Percentiles rank a stretch among this genome's conserved stretches.
Conservation (phyloP, 2,113 vertebrate species). For the Antennarius striatus region DNA sequence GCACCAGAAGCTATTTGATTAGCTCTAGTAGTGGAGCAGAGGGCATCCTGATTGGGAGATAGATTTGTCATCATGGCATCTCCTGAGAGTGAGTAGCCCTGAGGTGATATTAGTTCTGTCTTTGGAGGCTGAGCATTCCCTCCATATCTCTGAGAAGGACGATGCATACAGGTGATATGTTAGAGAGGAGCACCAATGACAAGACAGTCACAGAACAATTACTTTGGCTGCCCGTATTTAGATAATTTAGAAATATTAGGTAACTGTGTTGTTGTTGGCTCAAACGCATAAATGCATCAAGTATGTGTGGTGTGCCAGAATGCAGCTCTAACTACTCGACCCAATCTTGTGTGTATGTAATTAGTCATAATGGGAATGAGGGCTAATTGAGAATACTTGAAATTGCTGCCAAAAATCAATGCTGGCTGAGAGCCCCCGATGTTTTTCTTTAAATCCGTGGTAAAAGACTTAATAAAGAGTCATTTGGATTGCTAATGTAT, state of each 20-base stretch:
- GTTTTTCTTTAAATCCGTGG: neutral
- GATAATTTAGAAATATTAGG: no score
- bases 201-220: neutral
- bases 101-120: slow-evolving; percentile 35
- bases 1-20: slow-evolving; percentile 61
- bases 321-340: no score
- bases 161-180: slow-evolving; percentile 38
- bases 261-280: no score
- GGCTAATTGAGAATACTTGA: slow-evolving; percentile 28
- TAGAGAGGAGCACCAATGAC: neutral
- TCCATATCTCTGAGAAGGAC: neutral
- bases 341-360: slow-evolving; percentile 19
- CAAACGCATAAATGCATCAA: neutral
- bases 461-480: neutral
- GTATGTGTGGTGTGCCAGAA: no score
- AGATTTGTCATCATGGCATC: slow-evolving; percentile 56
- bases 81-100: slow-evolving; percentile 46
- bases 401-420: slow-evolving; percentile 13
- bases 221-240: slow-evolving; percentile 8
- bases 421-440: slow-evolving; percentile 15
- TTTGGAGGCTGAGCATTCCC: slow-evolving; percentile 30
- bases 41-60: slow-evolving; percentile 50
- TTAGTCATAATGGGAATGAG: slow-evolving; percentile 25
- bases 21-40: slow-evolving; percentile 41
- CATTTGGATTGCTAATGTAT: no score